Base-by-base conservation (phyloP, 2,797 vertebrate species). In the Synanceia verrucosa region DNA sequence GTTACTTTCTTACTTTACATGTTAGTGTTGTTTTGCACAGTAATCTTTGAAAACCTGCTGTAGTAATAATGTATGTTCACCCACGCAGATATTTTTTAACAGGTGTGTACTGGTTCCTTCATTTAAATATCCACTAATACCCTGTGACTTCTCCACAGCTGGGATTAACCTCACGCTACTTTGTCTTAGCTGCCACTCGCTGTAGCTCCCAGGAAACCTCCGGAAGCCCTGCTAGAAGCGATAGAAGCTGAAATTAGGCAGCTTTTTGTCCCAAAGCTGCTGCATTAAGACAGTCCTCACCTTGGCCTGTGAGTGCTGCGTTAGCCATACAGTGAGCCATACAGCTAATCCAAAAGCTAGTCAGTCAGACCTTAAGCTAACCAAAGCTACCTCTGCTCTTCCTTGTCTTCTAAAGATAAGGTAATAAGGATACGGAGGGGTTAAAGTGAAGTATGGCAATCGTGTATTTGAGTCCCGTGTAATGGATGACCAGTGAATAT, bases 251-350 rank as follows among this genome's bases (percentile, higher is more conserved):
- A 91, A 90, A 89, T 91, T 91, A 91, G 90, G 81, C 75, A 59
- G 85, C 84, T 88, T 88, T 88, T 81, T 79, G 61, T 68, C 83
- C 79, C 75, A 91, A 92, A 92, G 86, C 89, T 61, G 70, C 79
- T 72, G 73, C 85, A 86, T 91, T 93, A 91, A 91, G 70, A 68
- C 84, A 84, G 86, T 72, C 84, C 82, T 91, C 86, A 92, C 90
- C 91, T 93, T 90, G 89, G 82, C 84, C 89, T 61, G 72, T 6
- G 3, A 62, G 63, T 65, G 82, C 70, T 31, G 65, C 65, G 79
- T 81, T 89, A 84, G 84, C 87, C n/a, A 29, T n/a, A 37, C 68
- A 31, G 79, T 81, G 89, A 84, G 84, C 87, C n/a, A 29, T n/a
- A 37, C 68, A 31, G 82, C 86, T 91, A 90, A 93, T 93, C 91